A percentile compares a stretch with the other conserved stretches of the same genome.
phyloP scores from a whole-genome alignment of 1,140 invertebrate species.

The Eumeta japonica region DNA sequence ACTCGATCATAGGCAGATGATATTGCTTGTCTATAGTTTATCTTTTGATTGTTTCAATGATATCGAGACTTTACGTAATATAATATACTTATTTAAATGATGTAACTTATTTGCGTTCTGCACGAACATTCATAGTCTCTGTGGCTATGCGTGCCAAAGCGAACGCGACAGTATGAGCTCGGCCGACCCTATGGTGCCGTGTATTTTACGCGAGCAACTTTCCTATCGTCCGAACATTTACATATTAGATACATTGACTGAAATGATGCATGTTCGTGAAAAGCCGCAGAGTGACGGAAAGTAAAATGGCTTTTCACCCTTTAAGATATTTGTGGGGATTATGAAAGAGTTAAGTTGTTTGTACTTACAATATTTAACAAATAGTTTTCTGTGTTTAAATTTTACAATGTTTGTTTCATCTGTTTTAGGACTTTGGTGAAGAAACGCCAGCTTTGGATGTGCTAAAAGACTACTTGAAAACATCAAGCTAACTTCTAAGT shows the following conservation, averaged over 20 bases:
- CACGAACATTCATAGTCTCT: conserved; percentile 33
- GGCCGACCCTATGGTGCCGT: conserved; percentile 46
- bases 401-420: conserved; percentile 11
- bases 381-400: conserved; percentile 5
- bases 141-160: conserved; percentile 20
- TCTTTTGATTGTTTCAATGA: too few relatives aligned
- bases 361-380: not conserved
- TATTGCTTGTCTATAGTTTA: too few relatives aligned
- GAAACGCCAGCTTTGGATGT: conserved; percentile 92
- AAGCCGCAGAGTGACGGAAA: too few relatives aligned
- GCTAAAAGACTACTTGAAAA: conserved; percentile 85
- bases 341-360: too few relatives aligned
- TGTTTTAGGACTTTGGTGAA: conserved; percentile 87
- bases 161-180: conserved; percentile 33
- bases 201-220: conserved; percentile 34
- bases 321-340: too few relatives aligned
- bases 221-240: conserved; percentile 42
- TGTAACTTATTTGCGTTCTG: conserved; percentile 29
- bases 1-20: not conserved
- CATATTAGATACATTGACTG: not conserved
- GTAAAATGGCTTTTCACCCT: too few relatives aligned
- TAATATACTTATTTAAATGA: too few relatives aligned
- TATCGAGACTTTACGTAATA: too few relatives aligned
- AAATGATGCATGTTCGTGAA: too few relatives aligned
- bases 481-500: conserved; percentile 53